A percentile compares a stretch with the other conserved stretches of the same genome.
phyloP scores from a whole-genome alignment of 1,140 invertebrate genomes.

The Semibalanus balanoides region DNA sequence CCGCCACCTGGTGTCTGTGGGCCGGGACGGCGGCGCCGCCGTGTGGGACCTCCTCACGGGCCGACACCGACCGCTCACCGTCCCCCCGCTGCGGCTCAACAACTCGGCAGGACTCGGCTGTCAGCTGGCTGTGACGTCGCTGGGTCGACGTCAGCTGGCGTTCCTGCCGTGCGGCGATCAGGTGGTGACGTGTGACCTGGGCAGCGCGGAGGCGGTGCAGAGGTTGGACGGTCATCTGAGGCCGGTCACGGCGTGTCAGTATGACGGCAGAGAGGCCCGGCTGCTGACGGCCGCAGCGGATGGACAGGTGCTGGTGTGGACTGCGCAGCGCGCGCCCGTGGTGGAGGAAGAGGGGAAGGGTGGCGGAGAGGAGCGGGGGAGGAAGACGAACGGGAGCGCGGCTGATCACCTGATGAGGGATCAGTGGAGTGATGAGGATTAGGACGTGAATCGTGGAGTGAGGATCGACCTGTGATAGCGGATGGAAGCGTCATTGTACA shows the following conservation, averaged over 20 bases:
- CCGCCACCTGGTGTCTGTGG: neutral
- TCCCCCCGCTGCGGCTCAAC: neutral
- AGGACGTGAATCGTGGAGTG: neutral
- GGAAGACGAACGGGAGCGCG: constrained; percentile 5
- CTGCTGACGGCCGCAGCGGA: neutral
- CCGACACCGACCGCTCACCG: neutral
- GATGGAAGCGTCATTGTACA: too few species aligned
- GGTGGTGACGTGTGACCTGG: neutral
- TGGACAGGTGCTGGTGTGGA: neutral
- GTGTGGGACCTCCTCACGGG: neutral
- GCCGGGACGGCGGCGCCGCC: neutral
- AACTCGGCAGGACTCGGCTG: neutral
- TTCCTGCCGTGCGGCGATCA: neutral
- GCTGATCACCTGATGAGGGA: neutral
- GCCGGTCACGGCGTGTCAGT: neutral
- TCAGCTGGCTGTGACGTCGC: neutral
- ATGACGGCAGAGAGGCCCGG: neutral
- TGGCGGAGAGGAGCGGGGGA: neutral
- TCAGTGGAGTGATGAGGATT: constrained; percentile 3
- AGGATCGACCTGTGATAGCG: too few species aligned
- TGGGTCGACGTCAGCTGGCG: neutral
- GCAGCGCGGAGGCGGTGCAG: neutral
- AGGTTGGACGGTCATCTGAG: neutral
- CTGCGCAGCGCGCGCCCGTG: neutral
- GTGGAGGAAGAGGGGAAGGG: neutral